A percentile compares a stretch with the other conserved stretches of the same genome.
Conservation (phyloP, 2,113 vertebrate species). For the Petrocephalus zakoni region DNA sequence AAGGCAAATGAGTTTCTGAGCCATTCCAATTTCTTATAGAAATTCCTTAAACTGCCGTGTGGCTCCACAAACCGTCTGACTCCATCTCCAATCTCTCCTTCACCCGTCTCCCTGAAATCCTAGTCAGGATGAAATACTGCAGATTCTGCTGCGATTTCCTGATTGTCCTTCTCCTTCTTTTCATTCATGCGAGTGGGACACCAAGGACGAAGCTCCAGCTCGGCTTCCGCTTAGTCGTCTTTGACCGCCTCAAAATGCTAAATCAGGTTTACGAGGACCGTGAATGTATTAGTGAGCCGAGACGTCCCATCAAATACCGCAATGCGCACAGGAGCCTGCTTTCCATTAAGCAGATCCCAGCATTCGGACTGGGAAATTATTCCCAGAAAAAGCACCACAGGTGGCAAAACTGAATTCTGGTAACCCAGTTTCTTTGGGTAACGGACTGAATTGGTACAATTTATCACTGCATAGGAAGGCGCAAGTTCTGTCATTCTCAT, state of each 20-base stretch:
- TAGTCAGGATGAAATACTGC: slow-evolving; percentile 38
- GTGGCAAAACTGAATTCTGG: slow-evolving; percentile 50
- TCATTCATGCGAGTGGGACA: slow-evolving; percentile 2
- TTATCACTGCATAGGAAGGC: slow-evolving; percentile 57
- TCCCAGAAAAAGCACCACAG: not conserved
- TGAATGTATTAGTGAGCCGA: not conserved
- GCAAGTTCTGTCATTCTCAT: slow-evolving; percentile 42
- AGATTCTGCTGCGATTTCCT: slow-evolving; percentile 30
- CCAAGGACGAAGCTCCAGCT: slow-evolving; percentile 15
- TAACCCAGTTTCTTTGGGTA: slow-evolving; percentile 48
- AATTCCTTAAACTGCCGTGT: slow-evolving; percentile 45
- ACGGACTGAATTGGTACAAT: slow-evolving; percentile 57
- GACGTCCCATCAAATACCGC: not conserved
- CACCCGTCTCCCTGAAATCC: slow-evolving; percentile 57
- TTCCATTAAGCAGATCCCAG: not conserved
- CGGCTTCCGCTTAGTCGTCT: slow-evolving; percentile 30
- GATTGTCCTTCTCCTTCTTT: slow-evolving; percentile 37
- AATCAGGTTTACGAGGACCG: slow-evolving; percentile 30
- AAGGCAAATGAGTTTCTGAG: not conserved
- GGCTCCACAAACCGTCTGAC: slow-evolving; percentile 29
- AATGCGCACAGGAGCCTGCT: not conserved
- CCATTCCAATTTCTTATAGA: not conserved
- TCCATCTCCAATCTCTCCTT: slow-evolving; percentile 46
- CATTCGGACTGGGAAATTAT: not conserved
- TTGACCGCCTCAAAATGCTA: slow-evolving; percentile 41